phyloP scores from a whole-genome alignment of 2,113 vertebrate genomes.

The Catharus minimus region DNA sequence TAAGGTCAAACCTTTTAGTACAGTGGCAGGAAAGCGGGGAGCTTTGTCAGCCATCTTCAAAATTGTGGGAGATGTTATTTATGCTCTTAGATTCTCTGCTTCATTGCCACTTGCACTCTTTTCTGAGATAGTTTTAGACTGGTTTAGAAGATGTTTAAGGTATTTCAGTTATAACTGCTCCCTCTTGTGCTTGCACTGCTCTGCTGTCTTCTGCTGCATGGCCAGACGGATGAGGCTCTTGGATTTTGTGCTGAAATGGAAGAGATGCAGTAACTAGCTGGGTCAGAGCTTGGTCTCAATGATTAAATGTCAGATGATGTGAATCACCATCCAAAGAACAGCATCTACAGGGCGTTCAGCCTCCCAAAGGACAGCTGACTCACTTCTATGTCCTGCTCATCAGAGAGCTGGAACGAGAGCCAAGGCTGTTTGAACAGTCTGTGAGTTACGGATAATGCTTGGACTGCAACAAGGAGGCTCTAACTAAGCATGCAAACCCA shows the following conservation, averaged over 20 bases:
- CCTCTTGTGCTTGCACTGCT: neutral
- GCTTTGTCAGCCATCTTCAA: neutral
- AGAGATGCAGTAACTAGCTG: neutral
- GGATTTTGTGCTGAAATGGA: conserved; percentile 5
- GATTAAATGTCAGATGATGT: conserved; percentile 45
- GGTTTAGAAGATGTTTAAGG: neutral
- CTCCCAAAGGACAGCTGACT: conserved; percentile 47
- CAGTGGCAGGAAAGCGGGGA: neutral
- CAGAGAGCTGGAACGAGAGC: neutral
- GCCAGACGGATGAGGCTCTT: neutral
- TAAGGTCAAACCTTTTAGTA: conserved; percentile 4
- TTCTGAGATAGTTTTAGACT: neutral
- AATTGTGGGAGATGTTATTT: neutral
- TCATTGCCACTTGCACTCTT: neutral
- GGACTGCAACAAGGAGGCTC: neutral
- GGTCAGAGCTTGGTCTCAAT: neutral
- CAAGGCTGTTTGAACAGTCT: conserved; percentile 6
- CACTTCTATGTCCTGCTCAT: conserved; percentile 25
- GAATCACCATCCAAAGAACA: conserved; percentile 44
- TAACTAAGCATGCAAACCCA: conserved; percentile 29
- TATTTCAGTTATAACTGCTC: conserved; percentile 16
- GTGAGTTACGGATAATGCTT: neutral
- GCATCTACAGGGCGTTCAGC: neutral
- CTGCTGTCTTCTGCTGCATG: neutral
- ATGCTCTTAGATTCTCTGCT: neutral